phyloP scores from a whole-genome alignment of 2,113 vertebrate species.

The Xyrauchen texanus region DNA sequence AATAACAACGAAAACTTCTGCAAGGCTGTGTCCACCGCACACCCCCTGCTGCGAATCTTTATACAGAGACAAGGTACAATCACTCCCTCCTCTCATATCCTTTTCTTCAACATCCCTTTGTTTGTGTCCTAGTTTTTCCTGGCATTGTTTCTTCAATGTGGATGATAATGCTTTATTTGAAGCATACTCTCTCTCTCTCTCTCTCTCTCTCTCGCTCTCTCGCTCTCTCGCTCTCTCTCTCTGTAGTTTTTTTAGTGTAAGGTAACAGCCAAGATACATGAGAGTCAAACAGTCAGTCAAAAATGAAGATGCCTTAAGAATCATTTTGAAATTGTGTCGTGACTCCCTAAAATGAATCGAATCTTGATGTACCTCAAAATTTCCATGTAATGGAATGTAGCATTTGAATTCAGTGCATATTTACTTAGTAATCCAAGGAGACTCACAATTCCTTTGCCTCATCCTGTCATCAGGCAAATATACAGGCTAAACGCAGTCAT shows the following conservation, averaged over 20 bases:
- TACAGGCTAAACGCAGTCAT: conserved; percentile 33
- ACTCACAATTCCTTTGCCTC: background rate
- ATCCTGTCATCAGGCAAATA: conserved; percentile 13
- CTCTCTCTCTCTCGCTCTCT: background rate
- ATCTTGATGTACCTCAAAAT: too few relatives aligned
- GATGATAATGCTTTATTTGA: background rate
- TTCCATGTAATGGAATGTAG: background rate
- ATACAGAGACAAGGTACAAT: conserved; percentile 92
- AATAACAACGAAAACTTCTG: conserved; percentile 98
- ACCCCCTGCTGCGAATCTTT: conserved; percentile 93
- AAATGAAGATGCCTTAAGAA: too few relatives aligned
- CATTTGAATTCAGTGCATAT: background rate
- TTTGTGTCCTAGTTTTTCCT: conserved; percentile 24
- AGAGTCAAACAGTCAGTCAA: too few relatives aligned
- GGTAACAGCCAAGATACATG: too few relatives aligned
- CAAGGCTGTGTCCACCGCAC: conserved; percentile 93
- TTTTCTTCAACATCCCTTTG: conserved; percentile 4
- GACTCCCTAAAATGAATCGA: too few relatives aligned
- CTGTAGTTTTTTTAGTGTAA: background rate
- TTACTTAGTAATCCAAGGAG: background rate
- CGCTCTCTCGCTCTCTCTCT: background rate
- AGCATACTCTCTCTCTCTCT: background rate
- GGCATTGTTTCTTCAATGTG: background rate
- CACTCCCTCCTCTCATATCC: background rate
- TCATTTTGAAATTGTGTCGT: too few relatives aligned